A percentile compares a stretch with the other conserved stretches of the same genome.
These are phyloP conservation scores for Cheilosia vernalis DNA, from an alignment of 2,888 invertebrate species.

Conservation along the genomic window DNA sequence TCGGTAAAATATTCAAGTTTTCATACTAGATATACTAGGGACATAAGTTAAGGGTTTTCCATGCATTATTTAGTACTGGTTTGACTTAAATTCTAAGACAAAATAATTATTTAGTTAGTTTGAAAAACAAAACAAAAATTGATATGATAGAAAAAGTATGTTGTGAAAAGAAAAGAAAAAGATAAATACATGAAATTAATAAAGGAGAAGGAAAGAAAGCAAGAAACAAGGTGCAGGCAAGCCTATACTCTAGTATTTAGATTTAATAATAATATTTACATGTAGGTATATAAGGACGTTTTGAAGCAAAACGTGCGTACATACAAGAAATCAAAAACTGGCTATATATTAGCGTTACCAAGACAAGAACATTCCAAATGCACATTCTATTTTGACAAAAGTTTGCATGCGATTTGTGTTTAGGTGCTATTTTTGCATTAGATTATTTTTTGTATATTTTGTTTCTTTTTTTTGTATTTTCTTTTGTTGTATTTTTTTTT, in stretches of 20 bases:
- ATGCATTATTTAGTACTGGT: conserved; percentile 7
- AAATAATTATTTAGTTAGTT: no score
- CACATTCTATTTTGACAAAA: conserved; percentile 60
- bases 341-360: conserved; percentile 58
- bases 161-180: conserved; percentile 16
- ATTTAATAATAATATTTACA: conserved; percentile 54
- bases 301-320: conserved; percentile 66
- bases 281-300: conserved; percentile 41
- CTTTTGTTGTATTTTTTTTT: conserved; percentile 38
- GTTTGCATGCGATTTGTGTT: conserved; percentile 69
- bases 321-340: conserved; percentile 49
- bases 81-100: conserved; percentile 8
- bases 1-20: no score
- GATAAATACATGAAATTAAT: conserved; percentile 23
- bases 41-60: conserved; percentile 20
- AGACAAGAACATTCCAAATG: conserved; percentile 67
- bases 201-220: conserved; percentile 27
- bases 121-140: neutral
- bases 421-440: conserved; percentile 61
- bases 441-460: conserved; percentile 47
- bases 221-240: conserved; percentile 52
- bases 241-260: conserved; percentile 26
- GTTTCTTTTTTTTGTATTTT: conserved; percentile 30
- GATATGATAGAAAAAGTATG: neutral
- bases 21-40: neutral